A percentile compares a stretch with the other conserved stretches of the same genome.
phyloP scores from a whole-genome alignment of 1,140 invertebrate genomes.

The Carcinoscorpius rotundicauda region DNA sequence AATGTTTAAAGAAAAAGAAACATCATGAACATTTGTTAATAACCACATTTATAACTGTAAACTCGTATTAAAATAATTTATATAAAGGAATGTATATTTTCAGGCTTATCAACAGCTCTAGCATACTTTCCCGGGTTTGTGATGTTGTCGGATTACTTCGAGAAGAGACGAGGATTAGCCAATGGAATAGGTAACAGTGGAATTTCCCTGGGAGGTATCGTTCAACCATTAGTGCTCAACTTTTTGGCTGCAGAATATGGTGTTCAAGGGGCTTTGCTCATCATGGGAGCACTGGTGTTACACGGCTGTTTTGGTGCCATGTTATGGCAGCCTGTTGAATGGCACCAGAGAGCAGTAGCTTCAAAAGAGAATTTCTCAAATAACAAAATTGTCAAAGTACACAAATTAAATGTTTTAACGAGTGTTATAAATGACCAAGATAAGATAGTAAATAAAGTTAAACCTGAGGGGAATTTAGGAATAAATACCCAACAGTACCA shows the following conservation, averaged over 20 bases:
- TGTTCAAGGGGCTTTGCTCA: conserved; percentile 37
- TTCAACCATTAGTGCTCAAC: conserved; percentile 59
- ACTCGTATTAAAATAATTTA: no score
- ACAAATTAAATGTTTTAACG: conserved; percentile 6
- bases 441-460: no score
- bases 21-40: no score
- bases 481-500: no score
- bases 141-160: conserved; percentile 77
- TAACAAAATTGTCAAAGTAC: background rate
- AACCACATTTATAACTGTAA: no score
- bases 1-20: no score
- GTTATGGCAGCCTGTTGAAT: conserved; percentile 60
- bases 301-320: conserved; percentile 69
- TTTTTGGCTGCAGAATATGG: conserved; percentile 18
- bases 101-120: conserved; percentile 59
- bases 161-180: conserved; percentile 61
- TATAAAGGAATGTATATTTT: conserved; percentile 1
- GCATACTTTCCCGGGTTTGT: conserved; percentile 74
- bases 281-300: conserved; percentile 65
- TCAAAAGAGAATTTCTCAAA: background rate
- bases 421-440: conserved; percentile 2
- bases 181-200: conserved; percentile 85
- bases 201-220: conserved; percentile 69
- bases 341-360: conserved; percentile 4
- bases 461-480: no score